These are phyloP conservation scores for Criorhina ranunculi DNA, from an alignment of 2,888 invertebrate species.

Conservation along the genomic window DNA sequence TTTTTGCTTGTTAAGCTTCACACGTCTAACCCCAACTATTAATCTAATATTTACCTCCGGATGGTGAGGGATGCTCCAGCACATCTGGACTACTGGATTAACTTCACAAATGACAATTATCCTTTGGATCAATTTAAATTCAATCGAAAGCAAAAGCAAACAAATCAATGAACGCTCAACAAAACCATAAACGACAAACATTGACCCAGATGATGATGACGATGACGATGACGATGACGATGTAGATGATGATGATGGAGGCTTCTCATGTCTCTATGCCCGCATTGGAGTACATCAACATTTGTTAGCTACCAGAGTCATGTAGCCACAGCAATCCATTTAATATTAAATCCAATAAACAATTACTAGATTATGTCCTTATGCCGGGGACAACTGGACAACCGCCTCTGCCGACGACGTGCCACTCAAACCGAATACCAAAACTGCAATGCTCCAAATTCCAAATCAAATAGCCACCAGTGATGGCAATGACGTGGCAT, in stretches of 20 bases:
- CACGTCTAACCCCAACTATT: slow-evolving; percentile 11
- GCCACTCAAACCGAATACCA: slow-evolving; percentile 44
- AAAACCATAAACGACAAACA: slow-evolving; percentile 67
- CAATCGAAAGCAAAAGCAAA: slow-evolving; percentile 48
- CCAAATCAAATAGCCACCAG: slow-evolving; percentile 74
- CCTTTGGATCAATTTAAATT: slow-evolving; percentile 44
- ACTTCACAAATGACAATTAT: slow-evolving; percentile 46
- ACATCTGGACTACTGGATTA: slow-evolving; percentile 28
- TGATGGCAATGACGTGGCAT: slow-evolving; percentile 69
- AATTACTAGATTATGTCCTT: slow-evolving; percentile 72
- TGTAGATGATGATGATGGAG: slow-evolving; percentile 24
- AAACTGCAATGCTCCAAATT: slow-evolving; percentile 68
- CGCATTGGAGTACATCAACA: slow-evolving; percentile 44
- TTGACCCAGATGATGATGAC: slow-evolving; percentile 32
- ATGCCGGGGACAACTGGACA: slow-evolving; percentile 39
- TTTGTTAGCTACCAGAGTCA: slow-evolving; percentile 31
- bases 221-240: slow-evolving; percentile 26
- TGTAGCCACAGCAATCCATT: slow-evolving; percentile 68
- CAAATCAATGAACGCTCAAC: slow-evolving; percentile 58
- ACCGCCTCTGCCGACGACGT: slow-evolving; percentile 31
- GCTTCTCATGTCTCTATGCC: background rate
- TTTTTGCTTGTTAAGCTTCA: slow-evolving; percentile 3
- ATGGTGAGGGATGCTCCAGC: slow-evolving; percentile 7
- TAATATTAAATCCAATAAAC: slow-evolving; percentile 74
- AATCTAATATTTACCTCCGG: slow-evolving; percentile 23